These are phyloP conservation scores for Apotomis capreana DNA, from an alignment of 2,888 invertebrate genomes.

Conservation along the genomic window DNA sequence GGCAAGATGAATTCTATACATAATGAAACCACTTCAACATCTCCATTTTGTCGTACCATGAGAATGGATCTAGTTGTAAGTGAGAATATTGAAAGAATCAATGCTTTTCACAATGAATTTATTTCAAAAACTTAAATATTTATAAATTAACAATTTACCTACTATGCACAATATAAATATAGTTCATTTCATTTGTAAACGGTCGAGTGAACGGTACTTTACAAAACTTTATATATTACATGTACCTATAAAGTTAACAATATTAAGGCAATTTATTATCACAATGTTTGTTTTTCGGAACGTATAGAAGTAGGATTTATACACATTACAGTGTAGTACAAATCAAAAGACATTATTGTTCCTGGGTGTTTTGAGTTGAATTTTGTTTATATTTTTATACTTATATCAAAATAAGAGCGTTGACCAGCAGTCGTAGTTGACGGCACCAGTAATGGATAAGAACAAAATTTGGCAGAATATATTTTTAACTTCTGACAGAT, in stretches of 20 bases:
- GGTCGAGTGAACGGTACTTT: constrained; percentile 47
- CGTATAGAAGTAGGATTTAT: constrained; percentile 41
- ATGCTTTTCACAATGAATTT: constrained; percentile 52
- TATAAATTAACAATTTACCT: constrained; percentile 65
- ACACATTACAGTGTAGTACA: constrained; percentile 35
- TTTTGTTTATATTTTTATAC: too few species aligned
- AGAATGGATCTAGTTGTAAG: background rate
- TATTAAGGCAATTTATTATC: constrained; percentile 75
- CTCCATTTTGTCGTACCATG: too few species aligned
- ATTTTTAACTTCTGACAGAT: too few species aligned
- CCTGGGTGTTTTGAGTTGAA: too few species aligned
- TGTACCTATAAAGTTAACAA: constrained; percentile 41
- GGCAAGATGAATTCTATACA: too few species aligned
- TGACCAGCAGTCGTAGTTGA: too few species aligned
- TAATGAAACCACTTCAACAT: too few species aligned
- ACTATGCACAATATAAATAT: constrained; percentile 59
- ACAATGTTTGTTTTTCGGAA: constrained; percentile 61
- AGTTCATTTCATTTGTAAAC: constrained; percentile 53
- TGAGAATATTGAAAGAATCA: constrained; percentile 9
- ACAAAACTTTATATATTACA: constrained; percentile 44
- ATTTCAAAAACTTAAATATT: constrained; percentile 62
- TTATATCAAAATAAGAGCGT: too few species aligned
- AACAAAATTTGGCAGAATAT: too few species aligned
- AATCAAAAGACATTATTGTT: background rate
- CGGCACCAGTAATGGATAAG: too few species aligned